Evolutionary conservation across 1,140 invertebrate species (phyloP).

Genomic region (Diachasmimorpha longicaudata): DNA sequence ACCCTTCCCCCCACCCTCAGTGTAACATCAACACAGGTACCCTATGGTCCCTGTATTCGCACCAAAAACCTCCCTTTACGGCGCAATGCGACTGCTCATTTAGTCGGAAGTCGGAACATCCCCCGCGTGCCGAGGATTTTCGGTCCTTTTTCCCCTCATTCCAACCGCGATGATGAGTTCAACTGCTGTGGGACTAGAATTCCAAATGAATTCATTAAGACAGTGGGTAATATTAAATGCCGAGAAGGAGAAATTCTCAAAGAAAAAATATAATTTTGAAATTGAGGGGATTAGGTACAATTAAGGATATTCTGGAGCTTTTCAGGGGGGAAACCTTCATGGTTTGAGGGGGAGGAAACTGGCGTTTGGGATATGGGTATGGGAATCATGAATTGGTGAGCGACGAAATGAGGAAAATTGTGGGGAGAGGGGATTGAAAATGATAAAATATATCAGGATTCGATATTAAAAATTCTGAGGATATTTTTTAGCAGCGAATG

Average conservation of each 20-base stretch:
- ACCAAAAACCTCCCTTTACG: background rate
- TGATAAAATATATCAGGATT: no score
- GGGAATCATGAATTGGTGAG: no score
- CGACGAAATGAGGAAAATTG: no score
- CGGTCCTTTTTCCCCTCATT: background rate
- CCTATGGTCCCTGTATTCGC: background rate
- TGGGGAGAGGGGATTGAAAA: no score
- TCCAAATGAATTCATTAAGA: slow-evolving; percentile 21
- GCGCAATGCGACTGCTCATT: slow-evolving; percentile 9
- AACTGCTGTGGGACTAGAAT: slow-evolving; percentile 6
- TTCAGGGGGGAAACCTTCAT: no score
- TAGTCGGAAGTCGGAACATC: background rate
- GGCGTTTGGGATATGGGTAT: no score
- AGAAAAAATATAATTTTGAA: background rate
- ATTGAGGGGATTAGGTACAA: background rate
- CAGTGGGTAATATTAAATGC: background rate
- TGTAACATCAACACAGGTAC: background rate
- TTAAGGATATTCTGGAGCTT: no score
- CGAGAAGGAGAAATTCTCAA: background rate
- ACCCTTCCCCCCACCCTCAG: background rate
- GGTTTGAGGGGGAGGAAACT: no score
- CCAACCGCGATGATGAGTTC: slow-evolving; percentile 1
- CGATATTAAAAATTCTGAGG: no score
- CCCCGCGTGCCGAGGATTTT: background rate
- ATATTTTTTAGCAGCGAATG: no score